Base-by-base conservation (phyloP, 2,888 invertebrate genomes). In the Yponomeuta sedellus region DNA sequence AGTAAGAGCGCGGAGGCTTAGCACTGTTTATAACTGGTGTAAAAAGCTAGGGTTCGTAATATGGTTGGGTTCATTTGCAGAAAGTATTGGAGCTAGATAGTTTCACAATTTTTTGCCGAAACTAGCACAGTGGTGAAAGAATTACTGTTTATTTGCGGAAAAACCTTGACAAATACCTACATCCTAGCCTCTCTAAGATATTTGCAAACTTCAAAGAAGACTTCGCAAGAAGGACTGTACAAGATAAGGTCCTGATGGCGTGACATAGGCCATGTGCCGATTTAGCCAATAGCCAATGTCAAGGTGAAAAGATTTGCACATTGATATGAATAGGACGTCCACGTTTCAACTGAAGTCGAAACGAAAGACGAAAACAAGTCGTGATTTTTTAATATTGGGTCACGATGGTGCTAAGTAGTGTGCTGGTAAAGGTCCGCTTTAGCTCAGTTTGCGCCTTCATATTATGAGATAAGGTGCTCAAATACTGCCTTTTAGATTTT, bases 281-380 rank as follows among this genome's bases (percentile, higher is more conserved):
- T 44, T 44, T 44, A 16, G 12, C 16, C 44, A 16, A 44, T 44
- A 44, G 44, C 44, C 16, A 6, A 16, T 44, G 44, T 44, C 19
- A 72, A 75, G 72, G 73, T 70, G 73, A 75, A 73, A 75, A 74
- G 71, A 70, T 70, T 72, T 66, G 71, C 70, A 71, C 69, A 71
- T 69, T 68, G 70, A 69, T 67, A 70, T 66, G 74, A 79, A 82
- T 76, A 75, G 69, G 74, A 72, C 71, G 65, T 68, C 71, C 79
- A 84, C 79, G 81, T 74, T 71, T 74, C 66, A 66, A 68, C 68
- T 67, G 69, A 34, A 34, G 34, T 8, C 6, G 34, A 34, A 70
- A 11, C 52, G 44, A 71, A 70, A 68, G 70, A 72, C 74, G 72
- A 70, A 73, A 76, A 78, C 74, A 77, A 76, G 78, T 85, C 84